A percentile compares a stretch with the other conserved stretches of the same genome.
These are phyloP conservation scores for Bubo blakistoni DNA, from an alignment of 2,113 vertebrate species.

Conservation along the genomic window DNA sequence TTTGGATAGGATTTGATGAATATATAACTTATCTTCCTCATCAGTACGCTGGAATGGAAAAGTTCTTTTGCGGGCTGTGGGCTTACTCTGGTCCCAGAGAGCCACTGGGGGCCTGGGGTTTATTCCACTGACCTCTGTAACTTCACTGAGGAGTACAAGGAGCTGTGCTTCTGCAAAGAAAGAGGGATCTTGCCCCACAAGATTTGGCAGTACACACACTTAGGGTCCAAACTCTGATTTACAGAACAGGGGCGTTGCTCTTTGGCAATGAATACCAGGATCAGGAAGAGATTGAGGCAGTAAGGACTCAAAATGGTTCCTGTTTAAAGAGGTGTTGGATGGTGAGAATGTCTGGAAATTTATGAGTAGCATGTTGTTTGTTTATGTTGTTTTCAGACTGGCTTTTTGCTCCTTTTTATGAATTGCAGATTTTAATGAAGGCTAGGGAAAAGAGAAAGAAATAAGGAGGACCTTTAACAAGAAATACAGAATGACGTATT, in stretches of 20 bases:
- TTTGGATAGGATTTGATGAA: neutral
- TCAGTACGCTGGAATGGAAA: neutral
- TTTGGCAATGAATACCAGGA: neutral
- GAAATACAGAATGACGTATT: neutral
- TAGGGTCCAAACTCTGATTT: neutral
- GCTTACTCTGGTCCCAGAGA: neutral
- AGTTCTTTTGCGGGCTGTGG: neutral
- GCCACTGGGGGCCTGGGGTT: fast-evolving
- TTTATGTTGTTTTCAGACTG: neutral
- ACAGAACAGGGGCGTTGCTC: neutral
- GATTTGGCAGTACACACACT: neutral
- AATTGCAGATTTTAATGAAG: neutral
- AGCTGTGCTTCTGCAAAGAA: neutral
- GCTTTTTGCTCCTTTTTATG: neutral
- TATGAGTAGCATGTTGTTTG: neutral
- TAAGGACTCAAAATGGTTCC: neutral
- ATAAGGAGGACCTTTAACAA: neutral
- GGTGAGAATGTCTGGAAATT: neutral
- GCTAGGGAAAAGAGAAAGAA: neutral
- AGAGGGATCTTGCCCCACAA: neutral
- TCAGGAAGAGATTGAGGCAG: neutral
- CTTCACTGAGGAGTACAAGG: neutral
- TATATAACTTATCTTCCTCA: neutral
- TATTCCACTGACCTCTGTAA: neutral
- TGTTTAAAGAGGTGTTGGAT: neutral